Percentiles rank a stretch among this genome's conserved stretches.
These are phyloP conservation scores for Cheilosia impressa DNA, from an alignment of 2,888 invertebrate genomes.

Conservation along the genomic window DNA sequence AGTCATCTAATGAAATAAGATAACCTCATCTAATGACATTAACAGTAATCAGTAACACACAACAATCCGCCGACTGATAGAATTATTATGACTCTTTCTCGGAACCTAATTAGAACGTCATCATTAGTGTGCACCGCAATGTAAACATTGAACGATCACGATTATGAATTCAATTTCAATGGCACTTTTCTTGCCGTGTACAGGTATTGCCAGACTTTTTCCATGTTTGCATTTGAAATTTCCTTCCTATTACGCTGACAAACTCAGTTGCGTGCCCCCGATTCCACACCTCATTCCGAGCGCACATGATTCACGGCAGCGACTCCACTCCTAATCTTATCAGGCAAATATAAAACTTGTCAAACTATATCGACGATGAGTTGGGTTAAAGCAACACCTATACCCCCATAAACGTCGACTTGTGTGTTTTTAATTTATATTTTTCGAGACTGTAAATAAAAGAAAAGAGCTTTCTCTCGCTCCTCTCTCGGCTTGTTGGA, in stretches of 20 bases:
- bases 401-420: slow-evolving; percentile 23
- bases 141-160: slow-evolving; percentile 40
- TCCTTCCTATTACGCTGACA: slow-evolving; percentile 26
- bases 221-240: slow-evolving; percentile 64
- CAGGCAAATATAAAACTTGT: slow-evolving; percentile 57
- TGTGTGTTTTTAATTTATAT: slow-evolving; percentile 30
- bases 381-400: neutral
- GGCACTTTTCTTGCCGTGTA: slow-evolving; percentile 67
- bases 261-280: slow-evolving; percentile 28
- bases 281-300: slow-evolving; percentile 53
- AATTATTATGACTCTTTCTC: slow-evolving; percentile 33
- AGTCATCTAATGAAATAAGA: slow-evolving; percentile 11
- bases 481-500: no score
- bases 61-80: neutral
- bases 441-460: slow-evolving; percentile 48
- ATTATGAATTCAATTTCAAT: slow-evolving; percentile 1
- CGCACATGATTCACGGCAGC: slow-evolving; percentile 28
- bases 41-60: slow-evolving; percentile 11
- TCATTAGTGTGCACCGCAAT: slow-evolving; percentile 27
- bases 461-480: slow-evolving; percentile 40
- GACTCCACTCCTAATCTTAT: slow-evolving; percentile 53
- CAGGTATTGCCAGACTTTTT: slow-evolving; percentile 48
- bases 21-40: slow-evolving; percentile 12
- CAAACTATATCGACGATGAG: slow-evolving; percentile 55
- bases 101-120: slow-evolving; percentile 66